phyloP scores from a whole-genome alignment of 2,113 vertebrate species.

The Bucco capensis region DNA sequence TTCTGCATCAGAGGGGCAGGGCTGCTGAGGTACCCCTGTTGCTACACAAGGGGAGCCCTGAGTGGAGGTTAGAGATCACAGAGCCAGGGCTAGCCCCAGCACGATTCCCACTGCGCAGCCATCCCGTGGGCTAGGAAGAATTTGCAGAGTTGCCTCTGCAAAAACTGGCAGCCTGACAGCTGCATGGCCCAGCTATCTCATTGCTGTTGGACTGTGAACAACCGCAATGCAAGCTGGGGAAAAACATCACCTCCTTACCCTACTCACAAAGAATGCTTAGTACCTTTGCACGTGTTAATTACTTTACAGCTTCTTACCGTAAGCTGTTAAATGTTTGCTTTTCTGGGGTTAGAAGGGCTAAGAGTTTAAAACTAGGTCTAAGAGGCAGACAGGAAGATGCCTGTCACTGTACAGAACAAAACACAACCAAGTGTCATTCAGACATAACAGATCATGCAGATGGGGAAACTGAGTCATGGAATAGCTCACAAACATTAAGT shows the following conservation, averaged over 20 bases:
- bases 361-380: background rate
- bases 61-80: background rate
- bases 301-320: background rate
- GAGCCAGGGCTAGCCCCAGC: rapidly evolving
- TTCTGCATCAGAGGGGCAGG: background rate
- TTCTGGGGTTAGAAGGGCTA: background rate
- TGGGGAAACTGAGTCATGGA: background rate
- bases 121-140: rapidly evolving
- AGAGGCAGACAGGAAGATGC: background rate
- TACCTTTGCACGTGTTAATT: background rate
- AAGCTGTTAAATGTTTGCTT: background rate
- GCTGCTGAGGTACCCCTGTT: too few relatives aligned
- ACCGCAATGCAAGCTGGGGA: background rate
- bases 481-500: background rate
- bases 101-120: rapidly evolving
- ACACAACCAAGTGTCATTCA: background rate
- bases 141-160: rapidly evolving
- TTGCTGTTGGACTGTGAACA: background rate
- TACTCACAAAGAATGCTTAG: background rate
- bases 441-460: background rate
- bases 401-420: background rate
- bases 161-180: background rate
- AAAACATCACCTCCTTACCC: background rate
- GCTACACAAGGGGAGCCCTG: too few relatives aligned
- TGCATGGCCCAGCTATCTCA: background rate